Evolutionary conservation across 1,140 invertebrate species (phyloP), one percentile per base, ranked within the genome.

Genomic region (Lepidurus apus): DNA sequence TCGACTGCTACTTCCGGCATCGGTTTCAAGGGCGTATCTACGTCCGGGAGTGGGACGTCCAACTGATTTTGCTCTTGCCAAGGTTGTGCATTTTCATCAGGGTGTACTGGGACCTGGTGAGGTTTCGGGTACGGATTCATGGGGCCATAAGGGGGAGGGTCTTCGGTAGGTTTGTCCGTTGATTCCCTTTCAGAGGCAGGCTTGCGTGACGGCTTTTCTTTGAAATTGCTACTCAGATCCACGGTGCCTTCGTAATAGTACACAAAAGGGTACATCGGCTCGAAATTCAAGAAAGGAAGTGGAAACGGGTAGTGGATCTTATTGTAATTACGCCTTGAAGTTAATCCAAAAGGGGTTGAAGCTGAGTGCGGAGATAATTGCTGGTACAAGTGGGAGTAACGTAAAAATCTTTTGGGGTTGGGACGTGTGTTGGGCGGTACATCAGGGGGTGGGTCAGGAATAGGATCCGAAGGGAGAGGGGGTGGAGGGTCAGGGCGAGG

Each of bases 401-500:
- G 1, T 65, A 65, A 21, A 65, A 65, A 65, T 1, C 21, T 65
- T 21, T 21, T 65, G 21, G n/a, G 53, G 21, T n/a, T 65, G 53
- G 53, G 53, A 13, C 53, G 53, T 1, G 43, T 77, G 43, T 77
- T 77, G 8, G 75, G 75, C 13, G 75, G 75, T 43, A 77, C 42
- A 43, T 77, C 75, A 43, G 26, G 26, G 17, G 75, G 42, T 1
- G 75, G 75, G 2, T 42, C 24, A 24, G 75, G 75, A 76, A 42
- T 44, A 76, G 42, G 42, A 24, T 76, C 44, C 5, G 75, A 44
- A 42, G 75, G 75, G 6, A 7, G 75, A 43, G 75, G 75, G 26
- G 43, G 43, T 44, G 75, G 75, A 75, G 75, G 75, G 1, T 77
- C 42, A 13, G 75, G 75, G 3, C 75, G 75, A 11, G 75, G 75